These are phyloP conservation scores for Trisateles emortualis DNA, from an alignment of 2,888 invertebrate species.

Conservation along the genomic window DNA sequence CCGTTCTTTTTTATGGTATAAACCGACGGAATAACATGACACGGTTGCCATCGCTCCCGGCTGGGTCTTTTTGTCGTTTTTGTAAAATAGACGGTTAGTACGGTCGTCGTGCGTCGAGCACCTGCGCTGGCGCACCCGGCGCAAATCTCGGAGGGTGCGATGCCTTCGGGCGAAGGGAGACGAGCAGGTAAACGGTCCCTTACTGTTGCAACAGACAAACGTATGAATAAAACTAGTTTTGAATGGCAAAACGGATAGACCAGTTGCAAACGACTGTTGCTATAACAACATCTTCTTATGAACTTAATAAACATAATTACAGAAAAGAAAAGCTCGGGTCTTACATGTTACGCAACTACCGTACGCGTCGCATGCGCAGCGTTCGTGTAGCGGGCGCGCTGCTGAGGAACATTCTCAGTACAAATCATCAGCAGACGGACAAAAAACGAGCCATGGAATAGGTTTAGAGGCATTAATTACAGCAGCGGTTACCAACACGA, in stretches of 20 bases:
- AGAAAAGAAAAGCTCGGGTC: constrained; percentile 48
- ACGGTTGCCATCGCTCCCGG: constrained; percentile 58
- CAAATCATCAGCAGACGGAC: constrained; percentile 64
- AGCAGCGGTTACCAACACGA: constrained; percentile 57
- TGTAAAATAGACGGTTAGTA: constrained; percentile 71
- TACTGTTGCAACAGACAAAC: constrained; percentile 50
- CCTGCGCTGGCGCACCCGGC: constrained; percentile 81
- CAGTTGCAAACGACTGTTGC: constrained; percentile 20
- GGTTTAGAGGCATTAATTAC: constrained; percentile 72
- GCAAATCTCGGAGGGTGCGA: constrained; percentile 81
- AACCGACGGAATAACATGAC: constrained; percentile 65
- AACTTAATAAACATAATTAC: constrained; percentile 56
- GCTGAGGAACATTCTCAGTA: constrained; percentile 60
- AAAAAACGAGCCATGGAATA: constrained; percentile 68
- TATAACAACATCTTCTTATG: constrained; percentile 39
- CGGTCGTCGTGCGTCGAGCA: constrained; percentile 73
- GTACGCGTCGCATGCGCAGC: constrained; percentile 49
- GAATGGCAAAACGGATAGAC: constrained; percentile 34
- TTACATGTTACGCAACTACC: constrained; percentile 55
- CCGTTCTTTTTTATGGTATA: constrained; percentile 73
- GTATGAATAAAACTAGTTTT: constrained; percentile 58
- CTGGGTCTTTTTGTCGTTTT: constrained; percentile 62
- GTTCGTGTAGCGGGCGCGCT: constrained; percentile 48
- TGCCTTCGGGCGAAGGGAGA: constrained; percentile 55
- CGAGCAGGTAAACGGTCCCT: constrained; percentile 79